These are phyloP conservation scores for Hydraecia micacea DNA, from an alignment of 2,888 invertebrate genomes.

Conservation along the genomic window DNA sequence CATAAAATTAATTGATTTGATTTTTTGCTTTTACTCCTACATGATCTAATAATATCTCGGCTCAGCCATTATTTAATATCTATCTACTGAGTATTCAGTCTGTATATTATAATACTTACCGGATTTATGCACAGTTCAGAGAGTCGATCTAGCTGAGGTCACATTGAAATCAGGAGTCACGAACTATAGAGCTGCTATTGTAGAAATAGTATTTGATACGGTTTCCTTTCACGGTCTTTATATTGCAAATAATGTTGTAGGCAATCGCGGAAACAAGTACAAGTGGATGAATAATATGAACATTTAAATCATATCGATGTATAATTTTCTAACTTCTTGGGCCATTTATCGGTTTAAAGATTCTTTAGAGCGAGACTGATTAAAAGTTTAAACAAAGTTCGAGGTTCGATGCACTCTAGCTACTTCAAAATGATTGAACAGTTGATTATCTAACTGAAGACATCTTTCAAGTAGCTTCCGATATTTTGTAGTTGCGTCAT, in stretches of 20 bases:
- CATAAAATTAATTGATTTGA: conserved; percentile 22
- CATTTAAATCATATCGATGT: conserved; percentile 14
- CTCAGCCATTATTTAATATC: conserved; percentile 15
- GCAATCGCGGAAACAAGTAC: conserved; percentile 15
- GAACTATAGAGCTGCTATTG: conserved; percentile 37
- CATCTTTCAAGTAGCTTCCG: conserved; percentile 44
- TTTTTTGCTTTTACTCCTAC: conserved; percentile 21
- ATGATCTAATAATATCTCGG: conserved; percentile 16
- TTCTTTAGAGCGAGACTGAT: conserved; percentile 39
- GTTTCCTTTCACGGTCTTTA: conserved; percentile 45
- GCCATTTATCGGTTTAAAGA: background rate
- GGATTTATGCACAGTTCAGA: conserved; percentile 52
- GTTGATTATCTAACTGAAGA: conserved; percentile 54
- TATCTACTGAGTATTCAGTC: conserved; percentile 2
- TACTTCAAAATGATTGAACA: conserved; percentile 41
- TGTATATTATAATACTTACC: background rate
- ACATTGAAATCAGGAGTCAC: conserved; percentile 59
- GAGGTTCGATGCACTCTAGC: conserved; percentile 58
- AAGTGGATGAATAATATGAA: conserved; percentile 9
- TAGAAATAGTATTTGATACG: conserved; percentile 43
- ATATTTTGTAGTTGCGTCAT: conserved; percentile 45
- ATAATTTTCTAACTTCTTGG: conserved; percentile 8
- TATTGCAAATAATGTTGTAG: conserved; percentile 38
- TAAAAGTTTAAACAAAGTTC: conserved; percentile 36
- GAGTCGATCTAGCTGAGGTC: conserved; percentile 57